Conservation (phyloP, 2,113 vertebrate genomes). For the Gasterosteus aculeatus region DNA sequence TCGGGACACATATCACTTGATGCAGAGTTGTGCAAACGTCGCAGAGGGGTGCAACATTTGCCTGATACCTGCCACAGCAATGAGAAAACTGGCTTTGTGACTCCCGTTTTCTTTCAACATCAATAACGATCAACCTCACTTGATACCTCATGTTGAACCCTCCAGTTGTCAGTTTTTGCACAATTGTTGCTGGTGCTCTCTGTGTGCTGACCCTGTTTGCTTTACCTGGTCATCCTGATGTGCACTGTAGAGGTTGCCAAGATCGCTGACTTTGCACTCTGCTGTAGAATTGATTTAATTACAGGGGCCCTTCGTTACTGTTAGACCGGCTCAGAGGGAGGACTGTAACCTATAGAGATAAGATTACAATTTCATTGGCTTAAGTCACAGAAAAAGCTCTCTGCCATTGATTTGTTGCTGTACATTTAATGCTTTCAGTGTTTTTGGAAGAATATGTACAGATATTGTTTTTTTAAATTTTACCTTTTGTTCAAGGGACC, state of each 20-base stretch:
- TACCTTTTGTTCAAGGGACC: not conserved
- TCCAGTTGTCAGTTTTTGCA: not conserved
- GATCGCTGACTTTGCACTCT: constrained; percentile 16
- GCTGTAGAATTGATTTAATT: constrained; percentile 47
- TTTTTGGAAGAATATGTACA: not conserved
- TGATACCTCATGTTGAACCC: constrained; percentile 19
- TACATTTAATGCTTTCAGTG: not conserved
- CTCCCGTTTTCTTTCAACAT: constrained; percentile 36
- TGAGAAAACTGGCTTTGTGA: constrained; percentile 43
- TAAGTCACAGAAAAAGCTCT: constrained; percentile 4
- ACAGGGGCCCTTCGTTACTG: constrained; percentile 21
- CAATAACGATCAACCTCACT: constrained; percentile 41
- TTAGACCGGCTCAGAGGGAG: constrained; percentile 36
- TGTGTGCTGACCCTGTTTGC: not conserved
- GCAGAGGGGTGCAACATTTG: constrained; percentile 49
- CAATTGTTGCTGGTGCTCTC: not conserved
- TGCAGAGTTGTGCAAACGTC: constrained; percentile 45
- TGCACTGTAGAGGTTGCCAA: not conserved
- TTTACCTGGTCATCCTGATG: not conserved
- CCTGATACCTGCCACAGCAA: constrained; percentile 37
- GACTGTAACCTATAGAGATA: constrained; percentile 47
- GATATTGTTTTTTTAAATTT: not conserved
- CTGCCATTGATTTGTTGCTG: not conserved
- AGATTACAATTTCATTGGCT: constrained; percentile 56
- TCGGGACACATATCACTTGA: not conserved